Evolutionary conservation across 2,888 invertebrate species (phyloP).

Genomic region (Caenorhabditis sp.): DNA sequence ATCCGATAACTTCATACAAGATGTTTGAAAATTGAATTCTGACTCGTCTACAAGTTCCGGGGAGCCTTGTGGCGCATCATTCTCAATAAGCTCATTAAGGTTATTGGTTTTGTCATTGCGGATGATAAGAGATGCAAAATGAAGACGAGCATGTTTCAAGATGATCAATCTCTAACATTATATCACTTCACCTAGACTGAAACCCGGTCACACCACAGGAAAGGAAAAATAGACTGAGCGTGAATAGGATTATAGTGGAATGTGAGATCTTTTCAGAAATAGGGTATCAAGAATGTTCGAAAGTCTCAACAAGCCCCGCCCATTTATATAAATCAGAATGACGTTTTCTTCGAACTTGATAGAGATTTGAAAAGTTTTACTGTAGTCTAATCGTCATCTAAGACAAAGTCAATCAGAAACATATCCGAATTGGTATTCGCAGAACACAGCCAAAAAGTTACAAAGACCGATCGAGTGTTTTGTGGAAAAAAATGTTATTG

Average conservation of each 20-base stretch:
- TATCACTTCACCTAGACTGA: neutral
- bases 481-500: too few species aligned
- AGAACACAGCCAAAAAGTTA: too few species aligned
- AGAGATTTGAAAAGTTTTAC: too few species aligned
- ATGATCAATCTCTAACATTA: neutral
- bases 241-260: neutral
- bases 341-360: too few species aligned
- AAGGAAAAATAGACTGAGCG: neutral
- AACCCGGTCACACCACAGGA: conserved; percentile 14
- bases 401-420: too few species aligned
- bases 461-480: too few species aligned
- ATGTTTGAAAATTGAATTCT: conserved; percentile 22
- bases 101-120: conserved; percentile 30
- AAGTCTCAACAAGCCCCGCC: too few species aligned
- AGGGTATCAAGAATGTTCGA: too few species aligned
- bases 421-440: too few species aligned
- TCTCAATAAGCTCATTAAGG: conserved; percentile 54
- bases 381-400: too few species aligned
- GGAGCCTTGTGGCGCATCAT: neutral
- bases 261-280: too few species aligned
- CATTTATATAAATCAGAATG: too few species aligned
- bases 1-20: conserved; percentile 8
- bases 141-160: conserved; percentile 5
- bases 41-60: conserved; percentile 24
- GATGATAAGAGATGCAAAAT: conserved; percentile 35